Evolutionary conservation across 2,797 vertebrate genomes (phyloP).

Genomic region (Esox lucius): DNA sequence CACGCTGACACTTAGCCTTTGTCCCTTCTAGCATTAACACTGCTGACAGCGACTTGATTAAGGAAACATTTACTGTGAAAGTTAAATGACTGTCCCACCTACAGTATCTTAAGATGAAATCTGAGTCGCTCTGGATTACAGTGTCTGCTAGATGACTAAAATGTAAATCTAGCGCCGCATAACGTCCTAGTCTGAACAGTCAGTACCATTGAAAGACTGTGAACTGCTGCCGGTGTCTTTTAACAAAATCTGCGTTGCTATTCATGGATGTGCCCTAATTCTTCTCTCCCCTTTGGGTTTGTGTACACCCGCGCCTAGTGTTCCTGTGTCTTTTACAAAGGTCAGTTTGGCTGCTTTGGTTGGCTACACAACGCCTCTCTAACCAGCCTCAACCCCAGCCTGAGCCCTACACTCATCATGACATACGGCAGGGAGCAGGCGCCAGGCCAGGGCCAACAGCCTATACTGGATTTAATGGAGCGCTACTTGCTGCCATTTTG

Average conservation of each 20-base stretch:
- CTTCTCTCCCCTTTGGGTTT: slow-evolving; percentile 8
- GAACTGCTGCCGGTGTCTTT: slow-evolving; percentile 15
- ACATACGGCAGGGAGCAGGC: not conserved
- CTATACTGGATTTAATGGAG: slow-evolving; percentile 12
- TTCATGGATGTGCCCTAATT: slow-evolving; percentile 5
- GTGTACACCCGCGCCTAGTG: slow-evolving; percentile 1
- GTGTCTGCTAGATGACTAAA: too few species aligned
- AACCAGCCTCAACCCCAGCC: not conserved
- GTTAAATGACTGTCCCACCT: too few species aligned
- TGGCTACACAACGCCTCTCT: slow-evolving; percentile 2
- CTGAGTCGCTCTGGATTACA: too few species aligned
- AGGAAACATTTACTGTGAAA: too few species aligned
- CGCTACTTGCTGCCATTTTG: slow-evolving; percentile 3
- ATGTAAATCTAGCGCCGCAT: not conserved
- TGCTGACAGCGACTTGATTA: too few species aligned
- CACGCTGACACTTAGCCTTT: too few species aligned
- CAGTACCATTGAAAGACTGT: not conserved
- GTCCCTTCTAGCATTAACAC: too few species aligned
- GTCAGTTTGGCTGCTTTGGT: slow-evolving; percentile 9
- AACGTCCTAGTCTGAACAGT: slow-evolving; percentile 6
- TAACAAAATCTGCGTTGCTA: slow-evolving; percentile 7
- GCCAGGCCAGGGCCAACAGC: not conserved
- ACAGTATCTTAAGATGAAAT: too few species aligned
- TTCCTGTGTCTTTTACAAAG: slow-evolving; percentile 7
- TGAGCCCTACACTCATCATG: not conserved